Base-by-base conservation (phyloP, 2,113 vertebrate species). In the Dunckerocampus dactyliophorus region DNA sequence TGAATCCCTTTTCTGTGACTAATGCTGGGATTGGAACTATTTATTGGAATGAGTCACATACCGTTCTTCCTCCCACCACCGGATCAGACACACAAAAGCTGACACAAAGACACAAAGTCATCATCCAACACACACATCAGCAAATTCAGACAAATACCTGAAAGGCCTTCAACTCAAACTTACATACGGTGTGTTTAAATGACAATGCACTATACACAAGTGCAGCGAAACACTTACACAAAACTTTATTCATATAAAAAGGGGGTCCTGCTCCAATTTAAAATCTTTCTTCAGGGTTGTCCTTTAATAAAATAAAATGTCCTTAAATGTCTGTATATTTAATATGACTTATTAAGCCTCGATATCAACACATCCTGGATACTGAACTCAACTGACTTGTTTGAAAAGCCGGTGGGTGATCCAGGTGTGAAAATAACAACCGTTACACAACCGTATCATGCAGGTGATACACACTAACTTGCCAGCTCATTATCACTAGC, bases 1-100 rank as follows among this genome's bases (percentile, higher is more conserved):
- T 67, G 54, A 58, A 63, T 65, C 60, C 56, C 14, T 13, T 50
- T 50, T 63, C 37, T 68, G 52, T 72, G 78, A 82, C 67, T 66
- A 79, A 82, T 60, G 42, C 64, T 8, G 3, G 48, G 69, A 79
- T 67, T 77, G 67, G 46, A 80, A 70, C 58, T 66, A 74, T 77
- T 72, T 72, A 74, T 77, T 72, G 15, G 13, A 49, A 53, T 78
- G 81, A 87, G 68, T 85, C 83, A 85, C 24, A 65, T 15, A 59
- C 8, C 46, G 47, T 24, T 66, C 67, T 47, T 71, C 62, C 77
- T 67, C 74, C 74, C n/a, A 76, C 75, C 39, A n/a, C 34, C 31
- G 49, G 43, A 34, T 57, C 55, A 67, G 42, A 65, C 20, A 62
- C 62, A 34, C 42, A 63, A 45, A 57, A 39, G 12, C 37, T 21